phyloP scores from a whole-genome alignment of 2,113 vertebrate genomes.

The Empidonax traillii region DNA sequence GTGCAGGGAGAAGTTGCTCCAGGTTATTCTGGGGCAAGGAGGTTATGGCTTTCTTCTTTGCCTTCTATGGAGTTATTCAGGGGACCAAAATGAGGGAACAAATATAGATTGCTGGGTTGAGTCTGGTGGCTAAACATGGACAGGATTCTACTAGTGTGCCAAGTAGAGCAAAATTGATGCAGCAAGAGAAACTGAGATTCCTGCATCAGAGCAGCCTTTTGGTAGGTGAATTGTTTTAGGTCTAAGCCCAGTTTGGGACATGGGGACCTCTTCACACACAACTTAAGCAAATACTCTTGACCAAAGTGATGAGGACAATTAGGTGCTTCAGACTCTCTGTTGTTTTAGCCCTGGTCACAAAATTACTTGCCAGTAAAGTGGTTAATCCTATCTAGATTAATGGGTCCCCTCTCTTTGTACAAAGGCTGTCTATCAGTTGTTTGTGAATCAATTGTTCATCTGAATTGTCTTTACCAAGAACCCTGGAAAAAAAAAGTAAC shows the following conservation, averaged over 20 bases:
- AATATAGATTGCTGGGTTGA: neutral
- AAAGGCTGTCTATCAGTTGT: neutral
- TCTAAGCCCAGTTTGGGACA: neutral
- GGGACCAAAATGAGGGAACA: neutral
- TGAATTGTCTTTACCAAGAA: neutral
- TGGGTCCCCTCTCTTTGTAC: neutral
- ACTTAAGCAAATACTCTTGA: neutral
- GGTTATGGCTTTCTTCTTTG: neutral
- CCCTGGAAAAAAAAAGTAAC: neutral
- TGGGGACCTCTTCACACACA: neutral
- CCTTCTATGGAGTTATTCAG: neutral
- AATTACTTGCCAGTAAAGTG: neutral
- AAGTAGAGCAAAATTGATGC: neutral
- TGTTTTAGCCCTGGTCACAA: neutral
- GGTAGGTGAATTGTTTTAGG: neutral
- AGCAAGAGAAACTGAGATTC: neutral
- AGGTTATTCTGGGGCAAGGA: neutral
- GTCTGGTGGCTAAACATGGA: neutral
- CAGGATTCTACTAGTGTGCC: neutral
- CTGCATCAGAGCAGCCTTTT: neutral
- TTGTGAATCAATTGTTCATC: neutral
- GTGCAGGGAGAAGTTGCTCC: neutral
- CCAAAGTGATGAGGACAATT: neutral
- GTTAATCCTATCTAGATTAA: neutral
- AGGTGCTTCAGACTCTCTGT: neutral